Evolutionary conservation across 2,113 vertebrate genomes (phyloP).

Genomic region (Chaetura pelagica): DNA sequence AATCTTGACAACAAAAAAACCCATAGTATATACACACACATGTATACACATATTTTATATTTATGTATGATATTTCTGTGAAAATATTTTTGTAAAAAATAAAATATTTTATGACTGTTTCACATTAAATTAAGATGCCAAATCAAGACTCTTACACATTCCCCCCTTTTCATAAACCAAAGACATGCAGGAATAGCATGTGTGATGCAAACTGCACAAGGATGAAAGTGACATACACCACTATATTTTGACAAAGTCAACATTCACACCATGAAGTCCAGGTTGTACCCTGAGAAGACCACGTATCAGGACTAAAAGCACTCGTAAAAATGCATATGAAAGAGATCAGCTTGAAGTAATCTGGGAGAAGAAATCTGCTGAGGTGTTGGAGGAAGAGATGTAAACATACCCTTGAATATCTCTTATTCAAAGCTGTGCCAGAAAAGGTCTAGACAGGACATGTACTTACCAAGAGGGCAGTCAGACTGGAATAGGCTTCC

Average conservation of each 20-base stretch:
- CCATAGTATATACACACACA: fast-evolving
- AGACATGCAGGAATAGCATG: neutral
- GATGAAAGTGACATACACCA: neutral
- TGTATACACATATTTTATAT: neutral
- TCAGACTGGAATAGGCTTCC: neutral
- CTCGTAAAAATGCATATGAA: neutral
- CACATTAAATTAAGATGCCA: neutral
- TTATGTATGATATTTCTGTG: neutral
- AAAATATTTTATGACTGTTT: neutral
- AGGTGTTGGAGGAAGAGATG: neutral
- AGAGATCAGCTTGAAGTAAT: neutral
- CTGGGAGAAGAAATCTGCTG: neutral
- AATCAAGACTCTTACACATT: neutral
- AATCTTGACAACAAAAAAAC: neutral
- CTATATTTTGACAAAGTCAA: neutral
- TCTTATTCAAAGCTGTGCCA: neutral
- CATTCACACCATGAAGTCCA: neutral
- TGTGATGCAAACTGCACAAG: neutral
- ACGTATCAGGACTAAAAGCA: neutral
- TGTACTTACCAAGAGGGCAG: neutral
- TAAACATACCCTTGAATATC: neutral
- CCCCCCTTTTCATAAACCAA: neutral
- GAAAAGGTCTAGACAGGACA: neutral
- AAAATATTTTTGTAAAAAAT: neutral
- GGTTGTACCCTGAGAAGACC: neutral